Evolutionary conservation across 2,797 vertebrate species (phyloP).

Genomic region (Petrocephalus sullivani): DNA sequence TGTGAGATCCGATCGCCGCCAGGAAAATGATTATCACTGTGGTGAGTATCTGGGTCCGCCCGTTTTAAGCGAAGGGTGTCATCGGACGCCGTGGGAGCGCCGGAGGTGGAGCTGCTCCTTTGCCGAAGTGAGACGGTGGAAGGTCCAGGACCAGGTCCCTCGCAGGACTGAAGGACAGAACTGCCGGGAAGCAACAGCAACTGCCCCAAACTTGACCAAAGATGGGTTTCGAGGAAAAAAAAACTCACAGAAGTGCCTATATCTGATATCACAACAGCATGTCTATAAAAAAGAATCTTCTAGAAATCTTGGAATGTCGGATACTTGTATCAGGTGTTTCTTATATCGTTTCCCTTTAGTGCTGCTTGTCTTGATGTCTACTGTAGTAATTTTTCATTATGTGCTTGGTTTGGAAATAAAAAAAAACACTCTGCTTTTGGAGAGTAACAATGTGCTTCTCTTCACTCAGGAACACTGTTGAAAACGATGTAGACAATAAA

Average conservation of each 20-base stretch:
- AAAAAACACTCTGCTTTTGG: constrained; percentile 16
- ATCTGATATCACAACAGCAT: constrained; percentile 25
- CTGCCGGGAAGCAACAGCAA: constrained; percentile 4
- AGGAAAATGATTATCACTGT: constrained; percentile 19
- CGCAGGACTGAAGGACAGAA: neutral
- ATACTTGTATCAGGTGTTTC: constrained; percentile 36
- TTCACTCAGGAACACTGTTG: constrained; percentile 8
- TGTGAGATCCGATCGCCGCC: constrained; percentile 10
- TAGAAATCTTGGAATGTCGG: constrained; percentile 20
- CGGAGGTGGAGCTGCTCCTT: neutral
- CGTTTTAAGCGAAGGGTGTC: neutral
- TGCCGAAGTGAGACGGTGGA: neutral
- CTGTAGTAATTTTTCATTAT: constrained; percentile 38
- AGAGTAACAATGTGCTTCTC: constrained; percentile 17
- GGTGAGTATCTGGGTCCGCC: constrained; percentile 13
- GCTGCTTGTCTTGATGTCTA: constrained; percentile 39
- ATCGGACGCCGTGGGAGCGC: neutral
- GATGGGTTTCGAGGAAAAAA: constrained; percentile 19
- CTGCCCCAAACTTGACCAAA: constrained; percentile 21
- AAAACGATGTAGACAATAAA: neutral
- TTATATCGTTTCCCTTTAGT: constrained; percentile 39
- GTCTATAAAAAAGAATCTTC: constrained; percentile 13
- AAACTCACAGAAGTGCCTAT: constrained; percentile 29
- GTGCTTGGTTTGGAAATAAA: constrained; percentile 42
- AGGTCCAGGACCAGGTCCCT: neutral